These are phyloP conservation scores for Atrina japonica DNA, from an alignment of 2,888 invertebrate species.

Conservation along the genomic window DNA sequence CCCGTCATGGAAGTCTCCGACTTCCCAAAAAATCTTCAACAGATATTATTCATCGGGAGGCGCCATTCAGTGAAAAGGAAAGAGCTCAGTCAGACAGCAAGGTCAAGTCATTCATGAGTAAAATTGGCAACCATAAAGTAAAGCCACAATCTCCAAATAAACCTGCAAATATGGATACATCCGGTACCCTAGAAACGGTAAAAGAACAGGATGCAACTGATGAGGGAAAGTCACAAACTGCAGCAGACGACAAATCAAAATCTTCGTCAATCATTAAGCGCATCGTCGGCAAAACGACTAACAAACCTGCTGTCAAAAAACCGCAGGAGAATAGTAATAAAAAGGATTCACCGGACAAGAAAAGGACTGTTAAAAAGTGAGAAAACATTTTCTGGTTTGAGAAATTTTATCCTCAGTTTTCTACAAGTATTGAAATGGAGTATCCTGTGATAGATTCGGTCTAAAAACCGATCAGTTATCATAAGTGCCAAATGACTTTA, in stretches of 20 bases:
- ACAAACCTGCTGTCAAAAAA: slow-evolving; percentile 52
- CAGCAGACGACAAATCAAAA: slow-evolving; percentile 56
- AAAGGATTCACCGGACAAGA: slow-evolving; percentile 46
- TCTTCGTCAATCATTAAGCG: slow-evolving; percentile 65
- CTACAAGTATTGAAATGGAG: no score
- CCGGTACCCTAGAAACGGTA: slow-evolving; percentile 49
- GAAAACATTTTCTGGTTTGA: neutral
- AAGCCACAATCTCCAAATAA: slow-evolving; percentile 43
- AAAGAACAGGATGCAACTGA: slow-evolving; percentile 40
- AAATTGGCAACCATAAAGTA: slow-evolving; percentile 42
- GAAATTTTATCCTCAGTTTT: no score
- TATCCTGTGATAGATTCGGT: no score
- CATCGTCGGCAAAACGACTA: slow-evolving; percentile 65
- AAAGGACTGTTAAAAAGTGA: slow-evolving; percentile 50
- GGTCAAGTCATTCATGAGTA: slow-evolving; percentile 42
- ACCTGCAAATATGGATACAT: slow-evolving; percentile 30
- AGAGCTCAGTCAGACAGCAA: slow-evolving; percentile 38
- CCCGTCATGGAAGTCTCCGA: slow-evolving; percentile 62
- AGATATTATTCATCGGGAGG: slow-evolving; percentile 37
- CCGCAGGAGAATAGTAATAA: slow-evolving; percentile 54
- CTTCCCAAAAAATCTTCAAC: slow-evolving; percentile 48
- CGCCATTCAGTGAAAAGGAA: slow-evolving; percentile 29
- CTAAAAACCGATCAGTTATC: no score
- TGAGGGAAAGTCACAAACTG: slow-evolving; percentile 42
- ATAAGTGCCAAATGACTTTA: slow-evolving; percentile 8